Evolutionary conservation across 2,113 vertebrate species (phyloP).

Genomic region (Sitta europaea): DNA sequence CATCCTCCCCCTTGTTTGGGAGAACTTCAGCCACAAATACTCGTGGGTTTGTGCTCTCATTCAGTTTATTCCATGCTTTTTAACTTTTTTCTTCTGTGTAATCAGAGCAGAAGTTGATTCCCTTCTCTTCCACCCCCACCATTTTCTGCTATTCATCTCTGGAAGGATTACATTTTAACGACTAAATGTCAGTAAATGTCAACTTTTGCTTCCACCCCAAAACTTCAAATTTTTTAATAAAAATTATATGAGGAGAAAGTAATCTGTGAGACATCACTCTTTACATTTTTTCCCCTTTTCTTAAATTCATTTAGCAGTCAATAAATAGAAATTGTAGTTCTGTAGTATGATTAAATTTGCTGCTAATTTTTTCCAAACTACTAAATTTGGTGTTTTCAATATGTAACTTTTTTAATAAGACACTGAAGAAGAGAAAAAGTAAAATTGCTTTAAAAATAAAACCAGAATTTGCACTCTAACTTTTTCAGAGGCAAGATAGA

Average conservation of each 20-base stretch:
- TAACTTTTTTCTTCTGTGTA: background rate
- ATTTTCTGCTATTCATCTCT: slow-evolving; percentile 5
- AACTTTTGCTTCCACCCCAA: slow-evolving; percentile 9
- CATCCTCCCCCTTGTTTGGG: background rate
- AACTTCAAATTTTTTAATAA: background rate
- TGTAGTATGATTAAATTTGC: background rate
- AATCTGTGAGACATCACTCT: background rate
- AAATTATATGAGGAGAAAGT: background rate
- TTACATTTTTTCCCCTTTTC: background rate
- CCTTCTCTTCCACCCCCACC: slow-evolving; percentile 1
- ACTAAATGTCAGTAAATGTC: slow-evolving; percentile 55
- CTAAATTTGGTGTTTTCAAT: background rate
- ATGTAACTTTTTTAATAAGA: background rate
- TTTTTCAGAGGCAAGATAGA: background rate
- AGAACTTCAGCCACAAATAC: background rate
- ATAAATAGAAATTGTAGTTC: background rate
- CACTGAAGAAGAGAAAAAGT: background rate
- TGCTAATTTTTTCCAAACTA: background rate
- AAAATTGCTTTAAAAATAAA: background rate
- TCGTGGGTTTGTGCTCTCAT: background rate
- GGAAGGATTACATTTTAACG: slow-evolving; percentile 43
- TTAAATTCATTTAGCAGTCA: background rate
- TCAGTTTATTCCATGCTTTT: background rate
- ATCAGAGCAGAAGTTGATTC: slow-evolving; percentile 32
- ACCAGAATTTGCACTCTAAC: background rate